Conservation (phyloP, 2,113 vertebrate genomes). For the Chaenogobius annularis region DNA sequence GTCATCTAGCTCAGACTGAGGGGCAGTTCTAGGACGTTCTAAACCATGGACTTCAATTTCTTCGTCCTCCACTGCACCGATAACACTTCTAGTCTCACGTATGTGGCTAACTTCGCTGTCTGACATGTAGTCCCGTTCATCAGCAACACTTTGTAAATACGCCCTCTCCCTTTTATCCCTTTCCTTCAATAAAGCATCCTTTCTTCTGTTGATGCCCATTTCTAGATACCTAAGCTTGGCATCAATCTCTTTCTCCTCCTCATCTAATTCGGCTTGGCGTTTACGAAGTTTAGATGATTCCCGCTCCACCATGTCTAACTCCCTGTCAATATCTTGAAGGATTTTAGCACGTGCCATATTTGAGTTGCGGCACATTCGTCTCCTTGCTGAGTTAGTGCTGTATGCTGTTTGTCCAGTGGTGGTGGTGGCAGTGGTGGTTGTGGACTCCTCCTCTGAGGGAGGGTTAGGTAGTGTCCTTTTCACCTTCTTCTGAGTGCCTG, state of each 20-base stretch:
- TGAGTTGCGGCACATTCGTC: constrained; percentile 91
- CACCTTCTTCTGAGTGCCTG: constrained; percentile 93
- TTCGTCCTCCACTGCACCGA: constrained; percentile 65
- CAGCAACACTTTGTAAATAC: constrained; percentile 96
- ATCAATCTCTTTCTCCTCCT: constrained; percentile 99
- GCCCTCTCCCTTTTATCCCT: constrained; percentile 95
- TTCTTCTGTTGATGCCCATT: constrained; percentile 97
- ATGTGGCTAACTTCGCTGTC: constrained; percentile 96
- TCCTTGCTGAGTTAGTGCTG: constrained; percentile 85
- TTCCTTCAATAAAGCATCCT: constrained; percentile 93
- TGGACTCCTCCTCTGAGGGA: constrained; percentile 88
- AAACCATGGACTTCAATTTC: constrained; percentile 81
- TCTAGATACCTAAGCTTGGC: constrained; percentile 95
- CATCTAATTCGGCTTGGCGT: constrained; percentile 96
- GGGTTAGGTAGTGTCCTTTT: constrained; percentile 97
- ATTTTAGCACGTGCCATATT: constrained; percentile 99
- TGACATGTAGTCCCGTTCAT: constrained; percentile 98
- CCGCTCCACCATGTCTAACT: constrained; percentile 93
- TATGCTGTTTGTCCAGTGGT: constrained; percentile 81
- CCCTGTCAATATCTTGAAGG: constrained; percentile 97
- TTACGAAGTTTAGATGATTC: constrained; percentile 98
- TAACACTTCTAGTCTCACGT: constrained; percentile 84
- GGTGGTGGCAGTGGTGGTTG: constrained; percentile 62
- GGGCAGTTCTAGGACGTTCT: constrained; percentile 92
- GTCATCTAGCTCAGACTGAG: constrained; percentile 90